phyloP scores from a whole-genome alignment of 2,888 invertebrate genomes.

The Chrysodeixis includens region DNA sequence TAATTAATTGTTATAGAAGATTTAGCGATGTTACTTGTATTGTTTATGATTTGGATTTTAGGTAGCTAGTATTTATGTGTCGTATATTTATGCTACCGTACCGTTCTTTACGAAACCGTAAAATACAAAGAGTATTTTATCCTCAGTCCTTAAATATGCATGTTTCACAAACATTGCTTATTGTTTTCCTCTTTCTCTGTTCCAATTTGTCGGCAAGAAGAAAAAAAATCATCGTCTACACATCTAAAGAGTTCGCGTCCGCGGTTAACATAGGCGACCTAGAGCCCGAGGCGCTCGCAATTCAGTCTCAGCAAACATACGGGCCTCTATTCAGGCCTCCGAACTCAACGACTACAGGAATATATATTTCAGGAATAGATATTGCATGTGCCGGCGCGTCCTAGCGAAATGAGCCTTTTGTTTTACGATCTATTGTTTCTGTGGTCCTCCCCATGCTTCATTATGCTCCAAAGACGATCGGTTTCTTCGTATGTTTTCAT shows the following conservation, averaged over 20 bases:
- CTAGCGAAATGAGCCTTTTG: slow-evolving; percentile 75
- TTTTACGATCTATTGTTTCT: slow-evolving; percentile 70
- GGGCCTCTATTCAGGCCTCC: slow-evolving; percentile 54
- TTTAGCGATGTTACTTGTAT: neutral
- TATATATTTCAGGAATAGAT: slow-evolving; percentile 63
- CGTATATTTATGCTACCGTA: too few species aligned
- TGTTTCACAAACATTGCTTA: slow-evolving; percentile 31
- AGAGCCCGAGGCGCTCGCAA: slow-evolving; percentile 71
- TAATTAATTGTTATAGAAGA: slow-evolving; percentile 5
- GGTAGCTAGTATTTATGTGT: too few species aligned
- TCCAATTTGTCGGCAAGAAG: slow-evolving; percentile 32
- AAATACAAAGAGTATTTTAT: neutral
- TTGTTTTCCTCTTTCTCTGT: slow-evolving; percentile 22
- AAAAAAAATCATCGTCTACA: slow-evolving; percentile 43
- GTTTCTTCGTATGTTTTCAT: slow-evolving; percentile 55
- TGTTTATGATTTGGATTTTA: neutral
- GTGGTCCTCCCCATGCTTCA: slow-evolving; percentile 56
- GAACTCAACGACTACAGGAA: slow-evolving; percentile 60
- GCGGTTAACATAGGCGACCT: slow-evolving; percentile 63
- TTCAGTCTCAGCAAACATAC: slow-evolving; percentile 74
- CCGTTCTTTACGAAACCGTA: too few species aligned
- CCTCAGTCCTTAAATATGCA: neutral
- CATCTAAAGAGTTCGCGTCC: slow-evolving; percentile 47
- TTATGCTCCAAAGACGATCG: slow-evolving; percentile 53
- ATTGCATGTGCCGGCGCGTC: slow-evolving; percentile 66